Conservation (phyloP, 2,888 invertebrate species). For the Ypsolopha scabrella region DNA sequence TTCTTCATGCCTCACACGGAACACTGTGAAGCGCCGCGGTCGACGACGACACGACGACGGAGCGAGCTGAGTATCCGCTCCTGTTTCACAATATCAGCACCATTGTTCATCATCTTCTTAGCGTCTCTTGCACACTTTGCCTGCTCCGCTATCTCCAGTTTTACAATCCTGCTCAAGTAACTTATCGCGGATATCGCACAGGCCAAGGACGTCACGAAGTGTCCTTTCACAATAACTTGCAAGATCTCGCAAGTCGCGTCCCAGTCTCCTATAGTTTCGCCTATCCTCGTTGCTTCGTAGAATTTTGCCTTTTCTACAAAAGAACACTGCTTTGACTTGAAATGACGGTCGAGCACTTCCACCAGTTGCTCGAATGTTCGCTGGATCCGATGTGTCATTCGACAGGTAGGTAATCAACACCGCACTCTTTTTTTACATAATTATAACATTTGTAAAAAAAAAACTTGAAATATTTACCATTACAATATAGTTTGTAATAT, state of each 20-base stretch:
- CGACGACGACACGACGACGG: background rate
- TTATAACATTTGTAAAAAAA: no score
- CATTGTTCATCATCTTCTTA: background rate
- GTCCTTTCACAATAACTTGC: constrained; percentile 10
- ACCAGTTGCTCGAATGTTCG: background rate
- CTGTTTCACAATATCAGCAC: constrained; percentile 5
- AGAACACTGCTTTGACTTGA: constrained; percentile 11
- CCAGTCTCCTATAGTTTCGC: constrained; percentile 13
- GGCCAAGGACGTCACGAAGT: constrained; percentile 13
- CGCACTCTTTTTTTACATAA: no score
- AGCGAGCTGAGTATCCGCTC: constrained; percentile 2
- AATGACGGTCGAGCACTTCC: constrained; percentile 7
- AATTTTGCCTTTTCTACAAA: constrained; percentile 14
- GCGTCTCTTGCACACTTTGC: no score
- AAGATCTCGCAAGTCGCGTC: constrained; percentile 10
- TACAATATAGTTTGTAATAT: no score
- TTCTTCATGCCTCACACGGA: constrained; percentile 12
- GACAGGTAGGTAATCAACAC: no score
- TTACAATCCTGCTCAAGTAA: constrained; percentile 8
- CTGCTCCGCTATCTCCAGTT: constrained; percentile 9
- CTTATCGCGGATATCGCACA: constrained; percentile 9
- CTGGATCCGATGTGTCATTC: no score
- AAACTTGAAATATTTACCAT: no score
- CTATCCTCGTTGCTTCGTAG: constrained; percentile 7
- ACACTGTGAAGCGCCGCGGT: background rate